Evolutionary conservation across 2,888 invertebrate species (phyloP).

Genomic region (Rhimphoctona megacephalus): DNA sequence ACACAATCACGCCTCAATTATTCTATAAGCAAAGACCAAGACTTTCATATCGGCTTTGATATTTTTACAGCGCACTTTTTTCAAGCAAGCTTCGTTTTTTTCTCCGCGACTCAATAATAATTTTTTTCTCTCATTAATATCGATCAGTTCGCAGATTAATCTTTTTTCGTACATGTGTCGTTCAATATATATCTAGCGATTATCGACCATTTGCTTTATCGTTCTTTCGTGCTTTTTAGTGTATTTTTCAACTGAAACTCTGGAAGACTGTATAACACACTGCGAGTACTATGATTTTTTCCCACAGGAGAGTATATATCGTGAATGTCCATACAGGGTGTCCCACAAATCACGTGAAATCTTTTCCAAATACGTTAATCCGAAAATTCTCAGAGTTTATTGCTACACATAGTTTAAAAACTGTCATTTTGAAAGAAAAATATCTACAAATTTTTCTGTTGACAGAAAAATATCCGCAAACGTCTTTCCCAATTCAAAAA

Average conservation of each 20-base stretch:
- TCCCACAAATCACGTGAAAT: not conserved
- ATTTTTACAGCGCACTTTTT: conserved; percentile 17
- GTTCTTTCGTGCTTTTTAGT: not conserved
- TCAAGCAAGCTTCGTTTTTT: conserved; percentile 13
- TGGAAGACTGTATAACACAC: conserved; percentile 70
- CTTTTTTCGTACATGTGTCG: not conserved
- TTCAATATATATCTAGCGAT: not conserved
- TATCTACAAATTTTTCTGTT: not conserved
- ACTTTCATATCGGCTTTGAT: conserved; percentile 17
- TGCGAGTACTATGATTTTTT: conserved; percentile 54
- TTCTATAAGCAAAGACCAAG: conserved; percentile 18
- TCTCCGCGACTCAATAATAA: not conserved
- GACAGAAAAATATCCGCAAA: not conserved
- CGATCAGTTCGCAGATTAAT: not conserved
- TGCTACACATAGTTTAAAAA: too few relatives aligned
- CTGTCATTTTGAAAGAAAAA: not conserved
- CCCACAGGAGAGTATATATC: conserved; percentile 28
- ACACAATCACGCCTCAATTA: not conserved
- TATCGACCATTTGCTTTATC: not conserved
- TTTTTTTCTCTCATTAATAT: not conserved
- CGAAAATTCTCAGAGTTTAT: not conserved
- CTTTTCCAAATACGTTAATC: not conserved
- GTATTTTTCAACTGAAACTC: conserved; percentile 41
- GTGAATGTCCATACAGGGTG: not conserved
- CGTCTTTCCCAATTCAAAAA: not conserved